Percentiles rank a stretch among this genome's conserved stretches.
phyloP scores from a whole-genome alignment of 1,140 invertebrate genomes.

The Conus ventricosus region DNA sequence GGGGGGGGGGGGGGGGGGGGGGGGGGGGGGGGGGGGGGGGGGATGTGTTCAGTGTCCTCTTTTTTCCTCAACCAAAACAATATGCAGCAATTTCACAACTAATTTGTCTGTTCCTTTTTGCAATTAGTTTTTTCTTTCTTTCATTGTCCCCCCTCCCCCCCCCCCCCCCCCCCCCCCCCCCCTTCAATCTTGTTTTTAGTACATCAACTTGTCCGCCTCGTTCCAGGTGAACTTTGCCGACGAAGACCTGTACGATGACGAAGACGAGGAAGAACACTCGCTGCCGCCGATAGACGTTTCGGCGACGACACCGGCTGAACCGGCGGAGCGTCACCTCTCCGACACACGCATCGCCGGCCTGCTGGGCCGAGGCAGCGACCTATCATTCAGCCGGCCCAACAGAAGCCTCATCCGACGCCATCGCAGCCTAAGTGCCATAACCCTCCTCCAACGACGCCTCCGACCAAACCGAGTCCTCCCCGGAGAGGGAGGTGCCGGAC shows the following conservation, averaged over 20 bases:
- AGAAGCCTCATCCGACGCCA: conserved; percentile 32
- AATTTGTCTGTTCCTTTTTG: too few species aligned
- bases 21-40: too few species aligned
- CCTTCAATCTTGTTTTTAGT: too few species aligned
- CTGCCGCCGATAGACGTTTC: conserved; percentile 32
- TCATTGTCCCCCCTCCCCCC: too few species aligned
- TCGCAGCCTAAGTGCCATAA: conserved; percentile 41
- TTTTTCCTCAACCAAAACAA: too few species aligned
- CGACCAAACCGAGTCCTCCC: conserved; percentile 24
- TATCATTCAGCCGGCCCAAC: background rate
- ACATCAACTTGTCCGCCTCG: too few species aligned
- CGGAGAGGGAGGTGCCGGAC: conserved; percentile 13
- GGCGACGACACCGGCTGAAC: conserved; percentile 4
- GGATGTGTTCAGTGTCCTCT: too few species aligned
- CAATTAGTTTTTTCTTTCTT: too few species aligned
- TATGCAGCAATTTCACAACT: too few species aligned
- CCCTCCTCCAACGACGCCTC: conserved; percentile 31
- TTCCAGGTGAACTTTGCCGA: conserved; percentile 23
- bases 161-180: too few species aligned
- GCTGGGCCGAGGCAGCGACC: conserved; percentile 14
- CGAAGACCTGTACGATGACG: conserved; percentile 35
- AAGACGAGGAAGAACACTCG: conserved; percentile 11
- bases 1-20: too few species aligned
- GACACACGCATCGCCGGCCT: conserved; percentile 57
- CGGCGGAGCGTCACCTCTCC: conserved; percentile 27